Conservation (phyloP, 2,797 vertebrate species). For the Enoplosus armatus region DNA sequence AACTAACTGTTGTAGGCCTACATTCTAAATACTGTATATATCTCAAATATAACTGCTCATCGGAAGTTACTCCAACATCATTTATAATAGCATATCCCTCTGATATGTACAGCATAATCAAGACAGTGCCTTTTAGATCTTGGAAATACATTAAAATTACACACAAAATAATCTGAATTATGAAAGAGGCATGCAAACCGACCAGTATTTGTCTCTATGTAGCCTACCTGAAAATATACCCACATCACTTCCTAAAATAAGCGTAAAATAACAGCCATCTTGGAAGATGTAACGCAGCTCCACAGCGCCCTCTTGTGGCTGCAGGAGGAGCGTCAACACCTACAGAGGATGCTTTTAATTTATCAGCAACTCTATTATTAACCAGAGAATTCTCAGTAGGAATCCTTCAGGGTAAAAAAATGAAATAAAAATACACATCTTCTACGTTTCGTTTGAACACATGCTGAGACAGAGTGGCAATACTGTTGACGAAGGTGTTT, state of each 20-base stretch:
- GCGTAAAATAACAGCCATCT: constrained; percentile 21
- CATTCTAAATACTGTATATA: constrained; percentile 73
- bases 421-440: constrained; percentile 33
- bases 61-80: constrained; percentile 59
- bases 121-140: constrained; percentile 67
- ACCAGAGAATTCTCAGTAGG: constrained; percentile 10
- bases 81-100: constrained; percentile 64
- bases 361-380: constrained; percentile 18
- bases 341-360: constrained; percentile 23
- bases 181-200: constrained; percentile 79
- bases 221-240: constrained; percentile 59
- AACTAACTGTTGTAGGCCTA: constrained; percentile 69
- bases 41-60: constrained; percentile 63
- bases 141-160: constrained; percentile 72
- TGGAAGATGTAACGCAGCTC: constrained; percentile 1
- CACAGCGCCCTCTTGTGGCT: constrained; percentile 54
- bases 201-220: constrained; percentile 55
- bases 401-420: constrained; percentile 22
- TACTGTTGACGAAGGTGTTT: constrained; percentile 54
- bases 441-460: constrained; percentile 64
- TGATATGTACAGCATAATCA: constrained; percentile 77
- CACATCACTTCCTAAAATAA: constrained; percentile 28
- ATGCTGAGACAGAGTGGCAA: constrained; percentile 67
- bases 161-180: constrained; percentile 73
- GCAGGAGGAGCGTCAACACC: constrained; percentile 26